Evolutionary conservation across 2,888 invertebrate genomes (phyloP).

Genomic region (Dynastes hyllus): DNA sequence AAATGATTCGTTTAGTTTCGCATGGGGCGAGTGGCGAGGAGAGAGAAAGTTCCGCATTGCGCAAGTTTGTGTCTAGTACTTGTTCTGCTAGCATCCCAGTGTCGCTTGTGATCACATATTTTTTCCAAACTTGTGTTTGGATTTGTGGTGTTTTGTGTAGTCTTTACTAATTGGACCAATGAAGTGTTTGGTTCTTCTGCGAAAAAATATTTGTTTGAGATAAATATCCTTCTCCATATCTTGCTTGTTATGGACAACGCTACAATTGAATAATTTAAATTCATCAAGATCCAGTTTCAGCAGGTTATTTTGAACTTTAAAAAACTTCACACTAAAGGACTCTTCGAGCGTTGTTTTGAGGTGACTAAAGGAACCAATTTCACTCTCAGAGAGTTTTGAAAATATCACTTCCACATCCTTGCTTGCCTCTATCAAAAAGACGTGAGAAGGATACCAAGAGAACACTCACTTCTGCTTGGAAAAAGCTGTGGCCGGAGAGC

Average conservation of each 20-base stretch:
- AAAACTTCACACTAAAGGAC: conserved; percentile 57
- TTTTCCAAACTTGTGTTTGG: too few relatives aligned
- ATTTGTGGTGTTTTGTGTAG: too few relatives aligned
- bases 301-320: conserved; percentile 59
- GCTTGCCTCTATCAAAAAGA: too few relatives aligned
- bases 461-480: too few relatives aligned
- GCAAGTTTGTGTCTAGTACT: too few relatives aligned
- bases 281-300: background rate
- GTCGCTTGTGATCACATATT: too few relatives aligned
- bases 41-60: too few relatives aligned
- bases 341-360: conserved; percentile 55
- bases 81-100: background rate
- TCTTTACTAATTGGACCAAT: too few relatives aligned
- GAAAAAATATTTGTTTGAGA: background rate
- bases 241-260: background rate
- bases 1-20: too few relatives aligned
- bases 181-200: background rate
- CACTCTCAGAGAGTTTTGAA: conserved; percentile 46
- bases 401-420: background rate
- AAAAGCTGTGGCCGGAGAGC: background rate
- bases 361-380: conserved; percentile 55
- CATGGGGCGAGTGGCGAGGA: too few relatives aligned
- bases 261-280: too few relatives aligned
- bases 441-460: too few relatives aligned
- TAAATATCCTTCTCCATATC: background rate